Base-by-base conservation (phyloP, 2,888 invertebrate species). In the Unio delphinus region DNA sequence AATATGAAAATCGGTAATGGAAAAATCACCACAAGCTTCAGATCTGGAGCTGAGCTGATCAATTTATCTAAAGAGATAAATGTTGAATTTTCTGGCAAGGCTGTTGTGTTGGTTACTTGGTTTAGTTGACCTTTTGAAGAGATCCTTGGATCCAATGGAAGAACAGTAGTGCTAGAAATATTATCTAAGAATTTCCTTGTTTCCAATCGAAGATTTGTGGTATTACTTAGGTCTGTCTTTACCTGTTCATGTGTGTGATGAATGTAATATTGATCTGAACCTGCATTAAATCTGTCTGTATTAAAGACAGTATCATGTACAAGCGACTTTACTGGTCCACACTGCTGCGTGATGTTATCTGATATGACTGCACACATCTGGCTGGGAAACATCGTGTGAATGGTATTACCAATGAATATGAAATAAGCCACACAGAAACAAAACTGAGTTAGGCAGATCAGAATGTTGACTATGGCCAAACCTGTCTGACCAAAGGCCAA, bases 331-430 rank as follows among this genome's bases (percentile, higher is more conserved):
- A 23, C 18, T 63, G 30, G 63, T 63, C 15, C 30, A 55, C 30
- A 34, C 6, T 20, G 20, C 58, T 60, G 59, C 17, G 68, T 28
- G 23, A 57, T 63, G 59, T 70, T 65, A 11, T 54, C 69, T 23
- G 28, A 34, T 55, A 65, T 61, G 23, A 67, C 65, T 15, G 15
- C 45, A 73, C 84, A 84, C n/a, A 73, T 66, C 30, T 75, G 57
- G 34, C 72, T 62, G 15, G 88, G 88, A 75, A 88, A 86, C 56
- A 88, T 66, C 3, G 81, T 74, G 60, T 76, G 70, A 17, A 89
- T 67, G 1, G 89, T 87, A 69, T 89, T 89, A 8, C 88, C 89
- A 20, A 89, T 80, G 65, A 89, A 88, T 34, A 89, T 88, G 71
- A 83, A 88, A 74, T 89, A 89, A 17, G 73, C 78, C 2, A 88